These are phyloP conservation scores for Takifugu rubripes DNA, from an alignment of 2,797 vertebrate genomes.

Conservation along the genomic window DNA sequence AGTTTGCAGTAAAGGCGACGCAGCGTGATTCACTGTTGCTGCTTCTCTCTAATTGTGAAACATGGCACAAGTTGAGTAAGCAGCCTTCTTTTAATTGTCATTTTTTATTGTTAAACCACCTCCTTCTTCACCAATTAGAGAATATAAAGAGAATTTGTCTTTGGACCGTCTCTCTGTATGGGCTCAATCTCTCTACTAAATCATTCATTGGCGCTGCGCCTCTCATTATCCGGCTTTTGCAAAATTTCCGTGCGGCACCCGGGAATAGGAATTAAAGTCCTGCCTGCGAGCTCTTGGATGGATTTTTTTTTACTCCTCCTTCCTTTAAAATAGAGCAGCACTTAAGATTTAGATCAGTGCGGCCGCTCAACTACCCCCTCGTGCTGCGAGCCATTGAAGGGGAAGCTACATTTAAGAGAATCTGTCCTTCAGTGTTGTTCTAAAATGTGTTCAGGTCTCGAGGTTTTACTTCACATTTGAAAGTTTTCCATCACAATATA, in stretches of 20 bases:
- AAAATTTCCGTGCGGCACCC: slow-evolving; percentile 85
- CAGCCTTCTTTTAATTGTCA: slow-evolving; percentile 45
- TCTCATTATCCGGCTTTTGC: slow-evolving; percentile 90
- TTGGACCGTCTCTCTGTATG: slow-evolving; percentile 67
- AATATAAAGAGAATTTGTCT: slow-evolving; percentile 81
- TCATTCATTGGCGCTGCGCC: slow-evolving; percentile 85
- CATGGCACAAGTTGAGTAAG: slow-evolving; percentile 31
- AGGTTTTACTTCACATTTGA: not conserved
- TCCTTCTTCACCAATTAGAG: slow-evolving; percentile 80
- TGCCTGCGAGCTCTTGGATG: slow-evolving; percentile 67
- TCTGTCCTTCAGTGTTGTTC: not conserved
- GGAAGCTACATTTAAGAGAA: slow-evolving; percentile 18
- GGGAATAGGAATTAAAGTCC: slow-evolving; percentile 84
- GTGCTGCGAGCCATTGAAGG: slow-evolving; percentile 32
- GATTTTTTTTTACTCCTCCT: slow-evolving; percentile 14
- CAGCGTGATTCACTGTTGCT: slow-evolving; percentile 27
- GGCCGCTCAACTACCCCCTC: slow-evolving; percentile 42
- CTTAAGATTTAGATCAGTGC: slow-evolving; percentile 60
- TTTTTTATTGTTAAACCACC: slow-evolving; percentile 74
- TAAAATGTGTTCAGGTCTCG: not conserved
- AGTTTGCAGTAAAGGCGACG: slow-evolving; percentile 12
- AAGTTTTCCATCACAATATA: slow-evolving; percentile 13
- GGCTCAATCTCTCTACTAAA: slow-evolving; percentile 77
- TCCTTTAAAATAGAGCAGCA: slow-evolving; percentile 34
- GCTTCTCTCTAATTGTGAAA: slow-evolving; percentile 42